Percentiles rank a stretch among this genome's conserved stretches.
Evolutionary conservation across 2,888 invertebrate species (phyloP).

Genomic region (Artemia sinica): DNA sequence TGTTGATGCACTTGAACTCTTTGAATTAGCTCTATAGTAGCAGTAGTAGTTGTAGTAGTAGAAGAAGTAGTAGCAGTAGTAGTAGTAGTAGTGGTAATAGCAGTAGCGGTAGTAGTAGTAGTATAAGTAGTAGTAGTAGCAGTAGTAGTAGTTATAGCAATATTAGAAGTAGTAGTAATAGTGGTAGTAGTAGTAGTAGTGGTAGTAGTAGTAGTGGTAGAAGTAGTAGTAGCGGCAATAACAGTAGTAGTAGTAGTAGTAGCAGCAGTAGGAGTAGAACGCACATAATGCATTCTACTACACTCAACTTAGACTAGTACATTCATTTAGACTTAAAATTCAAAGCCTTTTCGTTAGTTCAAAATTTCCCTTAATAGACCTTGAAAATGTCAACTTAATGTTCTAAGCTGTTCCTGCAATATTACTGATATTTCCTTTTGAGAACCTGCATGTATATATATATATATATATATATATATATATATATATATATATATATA

Average conservation of each 20-base stretch:
- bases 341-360: no score
- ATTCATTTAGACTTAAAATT: no score
- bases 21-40: no score
- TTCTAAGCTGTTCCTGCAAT: no score
- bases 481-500: no score
- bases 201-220: constrained; percentile 11
- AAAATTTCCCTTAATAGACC: no score
- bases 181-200: constrained; percentile 14
- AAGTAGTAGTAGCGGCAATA: constrained; percentile 4
- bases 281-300: background rate
- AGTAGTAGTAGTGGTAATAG: constrained; percentile 18
- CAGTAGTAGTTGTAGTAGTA: background rate
- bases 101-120: constrained; percentile 11
- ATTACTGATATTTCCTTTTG: no score
- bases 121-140: background rate
- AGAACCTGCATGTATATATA: no score
- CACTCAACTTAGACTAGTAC: no score
- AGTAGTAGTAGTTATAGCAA: constrained; percentile 15
- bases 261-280: background rate
- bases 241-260: constrained; percentile 14
- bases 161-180: constrained; percentile 20
- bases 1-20: no score
- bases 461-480: no score
- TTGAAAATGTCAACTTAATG: no score
- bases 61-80: constrained; percentile 19